Evolutionary conservation across 2,113 vertebrate species (phyloP).

Genomic region (Steatornis caripensis): DNA sequence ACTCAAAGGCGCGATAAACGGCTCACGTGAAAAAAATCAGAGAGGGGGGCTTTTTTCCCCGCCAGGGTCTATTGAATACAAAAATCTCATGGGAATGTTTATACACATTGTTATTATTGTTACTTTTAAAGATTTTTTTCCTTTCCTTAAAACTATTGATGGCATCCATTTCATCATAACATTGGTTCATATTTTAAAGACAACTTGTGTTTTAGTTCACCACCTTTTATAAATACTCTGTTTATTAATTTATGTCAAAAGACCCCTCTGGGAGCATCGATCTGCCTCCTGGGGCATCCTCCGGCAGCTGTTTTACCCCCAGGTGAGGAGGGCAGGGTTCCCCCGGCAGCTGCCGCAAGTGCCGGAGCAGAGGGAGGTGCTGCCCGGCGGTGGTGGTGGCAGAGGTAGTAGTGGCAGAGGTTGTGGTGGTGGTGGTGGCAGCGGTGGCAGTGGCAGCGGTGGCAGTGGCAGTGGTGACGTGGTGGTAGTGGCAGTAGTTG

Average conservation of each 20-base stretch:
- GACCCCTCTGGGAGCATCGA: fast-evolving
- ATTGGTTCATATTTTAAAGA: fast-evolving
- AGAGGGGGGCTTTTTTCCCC: neutral
- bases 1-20: neutral
- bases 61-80: neutral
- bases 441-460: fast-evolving
- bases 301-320: fast-evolving
- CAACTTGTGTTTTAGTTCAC: fast-evolving
- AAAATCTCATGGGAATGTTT: neutral
- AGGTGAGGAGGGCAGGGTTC: neutral
- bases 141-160: fast-evolving
- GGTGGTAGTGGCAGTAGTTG: fast-evolving
- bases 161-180: neutral
- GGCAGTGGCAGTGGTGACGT: too few relatives aligned
- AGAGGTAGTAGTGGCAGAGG: too few relatives aligned
- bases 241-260: fast-evolving
- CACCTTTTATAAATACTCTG: fast-evolving
- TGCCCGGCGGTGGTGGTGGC: fast-evolving
- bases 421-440: too few relatives aligned
- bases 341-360: fast-evolving
- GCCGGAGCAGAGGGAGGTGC: neutral
- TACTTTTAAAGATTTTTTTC: neutral
- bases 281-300: too few relatives aligned
- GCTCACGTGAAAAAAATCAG: neutral
- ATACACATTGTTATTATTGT: fast-evolving